Percentiles rank a stretch among this genome's conserved stretches.
These are phyloP conservation scores for Cosmorhoe ocellata DNA, from an alignment of 2,888 invertebrate genomes.

Conservation along the genomic window DNA sequence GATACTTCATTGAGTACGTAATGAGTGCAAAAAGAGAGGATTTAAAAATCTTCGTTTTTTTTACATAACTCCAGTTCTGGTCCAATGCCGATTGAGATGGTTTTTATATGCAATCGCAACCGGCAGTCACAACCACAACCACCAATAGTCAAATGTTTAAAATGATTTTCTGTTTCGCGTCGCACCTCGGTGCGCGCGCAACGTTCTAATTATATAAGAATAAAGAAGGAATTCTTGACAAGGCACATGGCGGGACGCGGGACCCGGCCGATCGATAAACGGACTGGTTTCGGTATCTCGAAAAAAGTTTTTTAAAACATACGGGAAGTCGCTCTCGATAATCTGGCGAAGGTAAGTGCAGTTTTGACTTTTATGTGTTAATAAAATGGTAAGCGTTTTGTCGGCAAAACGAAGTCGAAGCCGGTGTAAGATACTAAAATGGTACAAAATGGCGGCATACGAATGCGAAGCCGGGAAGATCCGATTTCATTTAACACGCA, in stretches of 20 bases:
- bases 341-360: constrained; percentile 76
- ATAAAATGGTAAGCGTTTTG: constrained; percentile 80
- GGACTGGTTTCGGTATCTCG: constrained; percentile 75
- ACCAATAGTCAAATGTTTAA: constrained; percentile 25
- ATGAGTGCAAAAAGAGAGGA: constrained; percentile 47
- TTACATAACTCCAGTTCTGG: constrained; percentile 23
- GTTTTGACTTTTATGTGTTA: constrained; percentile 81
- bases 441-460: constrained; percentile 46
- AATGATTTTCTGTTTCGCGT: constrained; percentile 39
- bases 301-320: constrained; percentile 63
- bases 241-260: constrained; percentile 38
- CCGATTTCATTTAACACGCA: constrained; percentile 27
- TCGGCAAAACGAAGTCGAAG: constrained; percentile 60
- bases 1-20: constrained; percentile 38
- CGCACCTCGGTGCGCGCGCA: constrained; percentile 42
- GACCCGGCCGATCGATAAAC: constrained; percentile 51
- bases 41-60: constrained; percentile 36
- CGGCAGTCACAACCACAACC: too few relatives aligned
- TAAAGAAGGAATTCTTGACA: constrained; percentile 59
- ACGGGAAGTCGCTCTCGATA: constrained; percentile 77
- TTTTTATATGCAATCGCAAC: constrained; percentile 24
- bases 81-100: constrained; percentile 12
- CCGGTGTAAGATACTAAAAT: constrained; percentile 51
- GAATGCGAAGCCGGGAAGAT: constrained; percentile 36
- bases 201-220: constrained; percentile 63